These are phyloP conservation scores for Thunnus thynnus DNA, from an alignment of 2,113 vertebrate genomes.

Conservation along the genomic window DNA sequence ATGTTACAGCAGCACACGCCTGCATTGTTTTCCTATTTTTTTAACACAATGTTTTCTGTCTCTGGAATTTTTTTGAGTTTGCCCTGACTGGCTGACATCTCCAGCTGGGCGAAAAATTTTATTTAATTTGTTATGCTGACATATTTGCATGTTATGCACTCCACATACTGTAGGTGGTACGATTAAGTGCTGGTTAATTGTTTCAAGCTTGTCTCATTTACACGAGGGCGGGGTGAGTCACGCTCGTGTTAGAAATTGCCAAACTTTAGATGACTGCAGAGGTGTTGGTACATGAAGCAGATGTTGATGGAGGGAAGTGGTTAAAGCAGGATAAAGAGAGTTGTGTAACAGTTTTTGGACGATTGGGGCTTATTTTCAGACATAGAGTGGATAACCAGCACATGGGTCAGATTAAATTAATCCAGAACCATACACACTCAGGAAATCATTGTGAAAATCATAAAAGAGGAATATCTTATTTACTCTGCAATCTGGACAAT, in stretches of 20 bases:
- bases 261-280: slow-evolving; percentile 58
- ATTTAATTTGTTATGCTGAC: slow-evolving; percentile 11
- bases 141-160: slow-evolving; percentile 20
- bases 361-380: slow-evolving; percentile 57
- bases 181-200: slow-evolving; percentile 54
- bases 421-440: slow-evolving; percentile 13
- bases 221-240: slow-evolving; percentile 56
- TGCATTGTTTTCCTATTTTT: neutral
- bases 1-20: neutral
- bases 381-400: slow-evolving; percentile 46
- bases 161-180: slow-evolving; percentile 30
- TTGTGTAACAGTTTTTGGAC: slow-evolving; percentile 70
- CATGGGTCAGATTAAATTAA: slow-evolving; percentile 54
- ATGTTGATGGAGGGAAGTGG: slow-evolving; percentile 71
- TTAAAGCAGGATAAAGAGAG: slow-evolving; percentile 44
- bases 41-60: neutral
- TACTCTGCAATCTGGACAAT: neutral
- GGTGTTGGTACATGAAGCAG: slow-evolving; percentile 67
- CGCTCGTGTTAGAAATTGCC: slow-evolving; percentile 17
- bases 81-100: neutral
- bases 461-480: neutral
- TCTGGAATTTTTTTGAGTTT: neutral
- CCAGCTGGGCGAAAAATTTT: slow-evolving; percentile 16
- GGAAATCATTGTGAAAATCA: slow-evolving; percentile 17
- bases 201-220: slow-evolving; percentile 60